Percentiles rank a stretch among this genome's conserved stretches.
Conservation (phyloP, 2,797 vertebrate species). For the Acipenser transmontanus region DNA sequence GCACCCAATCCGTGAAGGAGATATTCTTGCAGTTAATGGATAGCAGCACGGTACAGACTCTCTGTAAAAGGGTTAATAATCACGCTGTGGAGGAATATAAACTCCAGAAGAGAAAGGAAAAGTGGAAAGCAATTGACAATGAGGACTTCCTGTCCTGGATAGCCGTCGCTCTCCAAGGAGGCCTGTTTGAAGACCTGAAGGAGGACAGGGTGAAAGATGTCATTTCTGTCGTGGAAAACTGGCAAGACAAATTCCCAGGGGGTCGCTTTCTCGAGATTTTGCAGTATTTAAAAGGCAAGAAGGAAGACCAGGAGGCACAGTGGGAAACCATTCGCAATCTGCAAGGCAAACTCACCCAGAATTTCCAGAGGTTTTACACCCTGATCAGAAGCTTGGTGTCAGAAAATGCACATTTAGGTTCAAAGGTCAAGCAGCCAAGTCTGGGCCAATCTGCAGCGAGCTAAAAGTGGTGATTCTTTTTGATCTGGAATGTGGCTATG, state of each 20-base stretch:
- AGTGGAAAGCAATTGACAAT: slow-evolving; percentile 38
- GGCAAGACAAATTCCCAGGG: slow-evolving; percentile 43
- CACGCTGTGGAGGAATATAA: slow-evolving; percentile 20
- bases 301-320: slow-evolving; percentile 37
- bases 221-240: slow-evolving; percentile 34
- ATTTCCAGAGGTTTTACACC: slow-evolving; percentile 41
- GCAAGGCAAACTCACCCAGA: slow-evolving; percentile 36
- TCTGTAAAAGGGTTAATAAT: slow-evolving; percentile 33
- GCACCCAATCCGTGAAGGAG: slow-evolving; percentile 38
- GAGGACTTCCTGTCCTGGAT: slow-evolving; percentile 42
- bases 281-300: slow-evolving; percentile 35
- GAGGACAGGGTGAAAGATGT: slow-evolving; percentile 21
- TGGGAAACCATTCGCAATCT: slow-evolving; percentile 44
- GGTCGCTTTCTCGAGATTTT: slow-evolving; percentile 45
- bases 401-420: slow-evolving; percentile 48
- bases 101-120: slow-evolving; percentile 26
- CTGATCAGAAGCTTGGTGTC: slow-evolving; percentile 40
- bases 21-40: slow-evolving; percentile 45
- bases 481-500: slow-evolving; percentile 45
- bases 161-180: slow-evolving; percentile 44
- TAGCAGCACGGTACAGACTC: slow-evolving; percentile 35
- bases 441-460: slow-evolving; percentile 13
- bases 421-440: slow-evolving; percentile 19
- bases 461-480: slow-evolving; percentile 46
- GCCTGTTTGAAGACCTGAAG: slow-evolving; percentile 34